phyloP scores from a whole-genome alignment of 1,140 invertebrate species.

The Apis cerana region DNA sequence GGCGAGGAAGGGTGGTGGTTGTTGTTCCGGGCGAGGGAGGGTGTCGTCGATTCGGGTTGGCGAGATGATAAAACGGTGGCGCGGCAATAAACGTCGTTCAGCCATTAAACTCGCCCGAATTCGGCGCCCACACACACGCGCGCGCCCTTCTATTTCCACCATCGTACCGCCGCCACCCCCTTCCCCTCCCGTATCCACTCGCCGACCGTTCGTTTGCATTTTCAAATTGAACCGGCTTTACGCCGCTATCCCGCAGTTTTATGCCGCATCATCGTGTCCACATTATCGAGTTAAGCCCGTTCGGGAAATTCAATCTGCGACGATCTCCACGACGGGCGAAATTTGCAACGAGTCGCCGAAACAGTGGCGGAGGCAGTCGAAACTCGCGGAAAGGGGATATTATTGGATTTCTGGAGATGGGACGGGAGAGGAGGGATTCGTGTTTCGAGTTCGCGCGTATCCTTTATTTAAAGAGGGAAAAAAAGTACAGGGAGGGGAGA shows the following conservation, averaged over 20 bases:
- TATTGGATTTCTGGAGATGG: background rate
- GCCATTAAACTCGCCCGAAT: constrained; percentile 43
- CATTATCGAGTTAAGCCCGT: constrained; percentile 24
- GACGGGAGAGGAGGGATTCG: background rate
- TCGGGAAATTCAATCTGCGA: constrained; percentile 22
- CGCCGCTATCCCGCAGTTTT: constrained; percentile 37
- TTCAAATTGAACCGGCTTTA: constrained; percentile 41
- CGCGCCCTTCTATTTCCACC: too few relatives aligned
- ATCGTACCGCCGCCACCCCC: too few relatives aligned
- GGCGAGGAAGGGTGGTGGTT: background rate
- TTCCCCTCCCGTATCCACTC: background rate
- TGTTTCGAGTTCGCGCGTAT: background rate
- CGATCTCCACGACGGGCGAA: background rate
- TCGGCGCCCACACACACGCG: background rate
- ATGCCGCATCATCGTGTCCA: constrained; percentile 30
- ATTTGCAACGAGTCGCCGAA: background rate
- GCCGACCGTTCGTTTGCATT: constrained; percentile 37
- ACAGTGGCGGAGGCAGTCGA: constrained; percentile 19
- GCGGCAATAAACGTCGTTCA: constrained; percentile 48
- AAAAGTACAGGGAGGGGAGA: background rate
- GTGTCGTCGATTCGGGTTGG: background rate
- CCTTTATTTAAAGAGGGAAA: constrained; percentile 17
- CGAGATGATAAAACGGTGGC: constrained; percentile 39
- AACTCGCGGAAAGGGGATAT: background rate
- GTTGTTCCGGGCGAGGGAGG: background rate